Evolutionary conservation across 2,888 invertebrate species (phyloP).

Genomic region (Dryobotodes eremita): DNA sequence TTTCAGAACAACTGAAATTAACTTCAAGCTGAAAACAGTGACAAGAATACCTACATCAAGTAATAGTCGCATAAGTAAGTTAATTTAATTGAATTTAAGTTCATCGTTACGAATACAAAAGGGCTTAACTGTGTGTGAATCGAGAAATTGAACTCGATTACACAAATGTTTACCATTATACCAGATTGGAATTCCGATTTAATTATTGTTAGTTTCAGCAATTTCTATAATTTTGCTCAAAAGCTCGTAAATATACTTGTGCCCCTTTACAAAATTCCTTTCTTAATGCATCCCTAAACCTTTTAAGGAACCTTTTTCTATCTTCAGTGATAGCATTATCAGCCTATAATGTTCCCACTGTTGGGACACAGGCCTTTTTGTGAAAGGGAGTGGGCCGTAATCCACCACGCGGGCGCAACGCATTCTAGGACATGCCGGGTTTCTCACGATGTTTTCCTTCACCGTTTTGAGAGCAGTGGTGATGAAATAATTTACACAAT

Average conservation of each 20-base stretch:
- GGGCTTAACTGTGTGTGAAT: constrained; percentile 21
- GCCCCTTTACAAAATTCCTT: background rate
- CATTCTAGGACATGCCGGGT: too few relatives aligned
- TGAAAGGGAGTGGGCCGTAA: too few relatives aligned
- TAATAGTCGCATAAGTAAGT: background rate
- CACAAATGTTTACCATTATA: constrained; percentile 6
- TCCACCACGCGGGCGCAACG: too few relatives aligned
- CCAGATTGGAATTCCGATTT: background rate
- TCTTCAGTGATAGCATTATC: background rate
- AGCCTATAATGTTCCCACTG: too few relatives aligned
- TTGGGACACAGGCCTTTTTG: too few relatives aligned
- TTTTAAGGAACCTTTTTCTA: background rate
- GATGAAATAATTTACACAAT: too few relatives aligned
- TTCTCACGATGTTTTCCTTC: too few relatives aligned
- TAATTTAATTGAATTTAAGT: constrained; percentile 3
- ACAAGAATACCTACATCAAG: background rate
- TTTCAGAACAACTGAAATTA: background rate
- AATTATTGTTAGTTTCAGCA: background rate
- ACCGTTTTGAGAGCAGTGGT: too few relatives aligned
- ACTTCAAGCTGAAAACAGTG: too few relatives aligned
- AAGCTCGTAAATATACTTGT: background rate
- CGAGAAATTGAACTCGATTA: constrained; percentile 19
- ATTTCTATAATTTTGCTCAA: background rate
- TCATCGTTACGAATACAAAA: background rate
- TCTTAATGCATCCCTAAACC: background rate